Percentiles rank a stretch among this genome's conserved stretches.
These are phyloP conservation scores for Gallirallus australis DNA, from an alignment of 2,797 vertebrate species.

Conservation along the genomic window DNA sequence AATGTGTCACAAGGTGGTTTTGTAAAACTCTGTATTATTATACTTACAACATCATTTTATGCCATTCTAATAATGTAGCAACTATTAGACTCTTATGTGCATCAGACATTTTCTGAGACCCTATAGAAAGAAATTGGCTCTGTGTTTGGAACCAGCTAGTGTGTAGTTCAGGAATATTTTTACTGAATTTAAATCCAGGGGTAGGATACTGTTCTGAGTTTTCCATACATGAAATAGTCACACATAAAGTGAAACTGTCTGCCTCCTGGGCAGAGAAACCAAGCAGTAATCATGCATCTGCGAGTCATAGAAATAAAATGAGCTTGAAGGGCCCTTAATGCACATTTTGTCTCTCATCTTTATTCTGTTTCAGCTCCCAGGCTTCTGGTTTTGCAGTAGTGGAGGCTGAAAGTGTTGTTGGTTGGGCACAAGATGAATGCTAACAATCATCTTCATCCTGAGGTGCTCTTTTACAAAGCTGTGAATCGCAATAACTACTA, in stretches of 20 bases:
- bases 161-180: constrained; percentile 14
- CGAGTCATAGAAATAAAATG: not conserved
- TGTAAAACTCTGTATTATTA: not conserved
- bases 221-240: not conserved
- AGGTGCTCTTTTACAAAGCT: not conserved
- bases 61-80: not conserved
- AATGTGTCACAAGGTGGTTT: not conserved
- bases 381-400: not conserved
- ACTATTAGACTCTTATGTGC: not conserved
- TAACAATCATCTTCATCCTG: not conserved
- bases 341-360: not conserved
- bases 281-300: not conserved
- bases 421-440: not conserved
- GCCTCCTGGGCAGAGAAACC: constrained; percentile 24
- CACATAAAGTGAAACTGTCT: not conserved
- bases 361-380: not conserved
- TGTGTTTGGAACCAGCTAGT: not conserved
- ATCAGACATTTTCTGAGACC: not conserved
- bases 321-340: not conserved
- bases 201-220: not conserved
- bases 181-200: not conserved
- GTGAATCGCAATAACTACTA: not conserved
- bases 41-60: not conserved
- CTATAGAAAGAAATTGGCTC: not conserved
- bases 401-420: not conserved